These are phyloP conservation scores for Zaprionus inermis DNA, from an alignment of 1,140 invertebrate genomes.

Conservation along the genomic window DNA sequence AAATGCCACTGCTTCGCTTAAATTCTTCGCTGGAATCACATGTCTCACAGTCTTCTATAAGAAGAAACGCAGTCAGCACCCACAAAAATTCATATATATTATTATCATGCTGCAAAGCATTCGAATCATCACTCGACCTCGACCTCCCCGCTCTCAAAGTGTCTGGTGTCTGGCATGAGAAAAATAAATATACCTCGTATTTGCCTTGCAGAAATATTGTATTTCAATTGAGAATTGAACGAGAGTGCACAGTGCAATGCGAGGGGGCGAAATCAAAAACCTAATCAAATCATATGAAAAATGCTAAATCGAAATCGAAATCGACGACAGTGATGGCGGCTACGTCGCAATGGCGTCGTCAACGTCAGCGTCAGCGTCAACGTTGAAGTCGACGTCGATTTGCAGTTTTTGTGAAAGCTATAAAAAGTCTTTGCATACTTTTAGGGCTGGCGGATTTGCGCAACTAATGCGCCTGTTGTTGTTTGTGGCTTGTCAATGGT, in stretches of 20 bases:
- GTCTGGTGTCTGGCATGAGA: not conserved
- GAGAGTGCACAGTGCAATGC: slow-evolving; percentile 49
- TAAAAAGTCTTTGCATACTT: slow-evolving; percentile 60
- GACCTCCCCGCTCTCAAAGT: not conserved
- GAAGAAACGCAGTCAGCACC: no score
- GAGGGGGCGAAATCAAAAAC: slow-evolving; percentile 58
- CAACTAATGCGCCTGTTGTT: slow-evolving; percentile 65
- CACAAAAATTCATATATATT: slow-evolving; percentile 60
- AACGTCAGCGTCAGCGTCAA: slow-evolving; percentile 1
- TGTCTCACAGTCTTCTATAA: slow-evolving; percentile 3
- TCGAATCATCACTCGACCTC: slow-evolving; percentile 9
- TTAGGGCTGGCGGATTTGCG: slow-evolving; percentile 57
- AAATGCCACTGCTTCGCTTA: no score
- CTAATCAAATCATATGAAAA: slow-evolving; percentile 77
- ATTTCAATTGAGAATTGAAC: slow-evolving; percentile 74
- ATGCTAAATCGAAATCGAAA: slow-evolving; percentile 48
- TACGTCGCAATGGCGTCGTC: slow-evolving; percentile 8
- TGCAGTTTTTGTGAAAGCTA: slow-evolving; percentile 54
- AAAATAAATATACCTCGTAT: slow-evolving; percentile 33
- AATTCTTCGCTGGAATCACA: not conserved
- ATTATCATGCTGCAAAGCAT: slow-evolving; percentile 49
- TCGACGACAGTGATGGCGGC: slow-evolving; percentile 28
- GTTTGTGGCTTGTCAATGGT: slow-evolving; percentile 76
- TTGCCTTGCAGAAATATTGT: slow-evolving; percentile 61
- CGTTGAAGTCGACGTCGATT: slow-evolving; percentile 49